Base-by-base conservation (phyloP, 2,113 vertebrate genomes). In the Crocuta crocuta region DNA sequence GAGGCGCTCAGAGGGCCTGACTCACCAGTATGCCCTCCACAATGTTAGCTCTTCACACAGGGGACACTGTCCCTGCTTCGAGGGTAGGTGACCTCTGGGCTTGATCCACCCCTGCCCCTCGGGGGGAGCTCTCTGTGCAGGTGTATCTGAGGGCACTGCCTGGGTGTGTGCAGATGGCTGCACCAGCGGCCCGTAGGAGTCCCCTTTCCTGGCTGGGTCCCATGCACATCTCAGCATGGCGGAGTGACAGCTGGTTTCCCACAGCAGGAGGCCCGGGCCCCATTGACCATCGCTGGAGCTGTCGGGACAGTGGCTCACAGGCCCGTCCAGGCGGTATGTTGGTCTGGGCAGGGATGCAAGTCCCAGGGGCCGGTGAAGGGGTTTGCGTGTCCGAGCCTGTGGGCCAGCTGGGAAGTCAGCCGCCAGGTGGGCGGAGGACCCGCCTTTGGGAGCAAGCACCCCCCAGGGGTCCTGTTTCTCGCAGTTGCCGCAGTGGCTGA, bases 311-410 rank as follows among this genome's bases (percentile, higher is more conserved):
- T 1, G 17, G 89, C 9, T 48, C 5, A 19, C 21, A 35, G 61
- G 78, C 28, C 13, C 1, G 1, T 48, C 58, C 53, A 3, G 33
- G 23, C 33, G 28, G 71, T 0, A 0, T 0, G 7, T 65, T 3
- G 55, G 35, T 15, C 8, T 58, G 15, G 73, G 48, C 10, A 53
- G 28, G 28, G 58, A 3, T 2, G 3, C 8, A 2, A 2, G 0
- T 45, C 28, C 31, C 12, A 0, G 3, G 9, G 17, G 19, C 85
- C 31, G 0, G 74, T 7, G 2, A 13, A 33, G 19, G n/a, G 4
- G 35, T 2, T 1, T 4, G 35, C 15, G 0, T 10, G 13, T 23
- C 39, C 3, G 21, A 24, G 1, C 33, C 71, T n/a, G 23, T 10
- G 10, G 43, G 71, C 73, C 73, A 12, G 5, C 48, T 3, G 12